Evolutionary conservation across 2,113 vertebrate genomes (phyloP).

Genomic region (Carlito syrichta): DNA sequence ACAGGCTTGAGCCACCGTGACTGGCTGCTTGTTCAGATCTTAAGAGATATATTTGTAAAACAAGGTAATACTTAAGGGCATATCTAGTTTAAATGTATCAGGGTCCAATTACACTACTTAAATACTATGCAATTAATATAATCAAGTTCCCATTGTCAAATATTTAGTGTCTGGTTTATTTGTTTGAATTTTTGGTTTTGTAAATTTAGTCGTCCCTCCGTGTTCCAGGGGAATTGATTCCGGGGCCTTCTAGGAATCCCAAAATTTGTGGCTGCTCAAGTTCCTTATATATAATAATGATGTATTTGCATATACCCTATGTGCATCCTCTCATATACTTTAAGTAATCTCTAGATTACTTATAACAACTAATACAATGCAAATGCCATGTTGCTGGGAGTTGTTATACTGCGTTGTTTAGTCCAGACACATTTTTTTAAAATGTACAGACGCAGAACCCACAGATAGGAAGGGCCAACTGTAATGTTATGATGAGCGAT

Average conservation of each 20-base stretch:
- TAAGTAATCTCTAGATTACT: not conserved
- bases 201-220: not conserved
- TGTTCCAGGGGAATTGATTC: not conserved
- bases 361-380: not conserved
- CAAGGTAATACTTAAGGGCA: not conserved
- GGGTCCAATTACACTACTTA: not conserved
- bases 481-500: not conserved
- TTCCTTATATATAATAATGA: not conserved
- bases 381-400: not conserved
- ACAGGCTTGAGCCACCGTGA: no score
- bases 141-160: not conserved
- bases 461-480: not conserved
- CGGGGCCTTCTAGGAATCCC: not conserved
- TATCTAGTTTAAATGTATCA: not conserved
- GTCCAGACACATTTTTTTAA: not conserved
- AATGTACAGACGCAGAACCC: not conserved
- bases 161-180: not conserved
- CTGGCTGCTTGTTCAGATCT: no score
- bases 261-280: not conserved
- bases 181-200: not conserved
- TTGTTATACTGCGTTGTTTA: not conserved
- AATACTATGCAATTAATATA: not conserved
- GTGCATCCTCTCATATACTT: not conserved
- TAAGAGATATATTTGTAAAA: not conserved
- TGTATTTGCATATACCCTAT: not conserved